Conservation (phyloP, 2,888 invertebrate genomes). For the Trichopoda pennipes region DNA sequence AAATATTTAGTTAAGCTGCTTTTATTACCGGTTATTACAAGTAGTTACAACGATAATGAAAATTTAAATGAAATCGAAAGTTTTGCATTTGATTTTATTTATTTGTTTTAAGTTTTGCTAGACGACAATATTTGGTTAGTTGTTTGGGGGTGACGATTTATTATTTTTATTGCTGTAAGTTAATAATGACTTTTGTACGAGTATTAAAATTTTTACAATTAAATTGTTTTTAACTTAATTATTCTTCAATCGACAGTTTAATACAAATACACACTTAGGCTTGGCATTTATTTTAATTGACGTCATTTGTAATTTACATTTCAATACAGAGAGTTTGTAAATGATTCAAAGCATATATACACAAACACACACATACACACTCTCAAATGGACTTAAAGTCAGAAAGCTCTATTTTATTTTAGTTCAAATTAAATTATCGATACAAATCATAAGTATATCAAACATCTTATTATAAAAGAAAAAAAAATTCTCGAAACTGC, state of each 20-base stretch:
- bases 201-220: slow-evolving; percentile 8
- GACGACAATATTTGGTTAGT: neutral
- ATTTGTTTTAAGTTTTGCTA: slow-evolving; percentile 21
- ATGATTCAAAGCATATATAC: slow-evolving; percentile 1
- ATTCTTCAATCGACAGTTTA: slow-evolving; percentile 37
- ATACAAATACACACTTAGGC: slow-evolving; percentile 46
- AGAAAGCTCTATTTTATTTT: neutral
- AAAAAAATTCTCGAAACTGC: too few relatives aligned
- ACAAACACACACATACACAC: neutral
- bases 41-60: slow-evolving; percentile 3
- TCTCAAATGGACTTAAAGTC: too few relatives aligned
- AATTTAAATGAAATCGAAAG: slow-evolving; percentile 64
- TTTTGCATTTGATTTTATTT: slow-evolving; percentile 36
- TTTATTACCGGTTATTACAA: slow-evolving; percentile 6
- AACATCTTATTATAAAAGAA: too few relatives aligned
- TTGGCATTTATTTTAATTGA: slow-evolving; percentile 58
- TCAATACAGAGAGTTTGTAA: slow-evolving; percentile 33
- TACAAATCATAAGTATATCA: too few relatives aligned
- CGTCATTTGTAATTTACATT: slow-evolving; percentile 52
- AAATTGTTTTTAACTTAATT: slow-evolving; percentile 20
- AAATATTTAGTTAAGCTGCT: slow-evolving; percentile 22
- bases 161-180: too few relatives aligned
- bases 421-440: slow-evolving; percentile 26
- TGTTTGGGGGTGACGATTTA: neutral
- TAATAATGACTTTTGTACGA: neutral